A percentile compares a stretch with the other conserved stretches of the same genome.
Conservation (phyloP, 2,888 invertebrate species). For the Lymantria monacha region DNA sequence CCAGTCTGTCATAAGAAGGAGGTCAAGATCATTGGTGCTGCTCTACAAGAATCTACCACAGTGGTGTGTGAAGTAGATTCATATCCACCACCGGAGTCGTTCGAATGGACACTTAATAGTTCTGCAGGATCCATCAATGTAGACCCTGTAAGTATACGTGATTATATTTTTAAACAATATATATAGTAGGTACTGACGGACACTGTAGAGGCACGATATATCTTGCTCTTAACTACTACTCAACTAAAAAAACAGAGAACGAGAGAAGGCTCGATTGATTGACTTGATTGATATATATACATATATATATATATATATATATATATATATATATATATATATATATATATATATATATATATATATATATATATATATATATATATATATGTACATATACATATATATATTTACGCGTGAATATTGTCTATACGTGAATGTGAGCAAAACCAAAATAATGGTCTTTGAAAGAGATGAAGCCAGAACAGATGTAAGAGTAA, state of each 20-base stretch:
- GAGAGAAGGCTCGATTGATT: not conserved
- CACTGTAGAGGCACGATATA: not conserved
- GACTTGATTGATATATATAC: not conserved
- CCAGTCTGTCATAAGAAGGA: conserved; percentile 91
- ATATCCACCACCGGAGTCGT: conserved; percentile 90
- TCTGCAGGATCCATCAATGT: conserved; percentile 92
- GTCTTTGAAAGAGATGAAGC: too few species aligned
- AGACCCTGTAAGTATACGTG: conserved; percentile 57
- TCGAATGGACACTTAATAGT: conserved; percentile 95
- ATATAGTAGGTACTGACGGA: too few species aligned
- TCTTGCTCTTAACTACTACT: not conserved
- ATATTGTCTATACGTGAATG: too few species aligned
- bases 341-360: too few species aligned
- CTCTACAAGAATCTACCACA: conserved; percentile 89
- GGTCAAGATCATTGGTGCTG: conserved; percentile 92
- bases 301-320: too few species aligned
- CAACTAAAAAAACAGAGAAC: not conserved
- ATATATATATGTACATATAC: too few species aligned
- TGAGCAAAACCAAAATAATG: too few species aligned
- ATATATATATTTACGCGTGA: too few species aligned
- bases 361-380: too few species aligned
- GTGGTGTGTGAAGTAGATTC: conserved; percentile 93
- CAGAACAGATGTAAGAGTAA: too few species aligned
- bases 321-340: too few species aligned
- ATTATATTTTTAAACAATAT: not conserved